Percentiles rank a stretch among this genome's conserved stretches.
phyloP scores from a whole-genome alignment of 2,888 invertebrate species.

The Campopleginae sp. region DNA sequence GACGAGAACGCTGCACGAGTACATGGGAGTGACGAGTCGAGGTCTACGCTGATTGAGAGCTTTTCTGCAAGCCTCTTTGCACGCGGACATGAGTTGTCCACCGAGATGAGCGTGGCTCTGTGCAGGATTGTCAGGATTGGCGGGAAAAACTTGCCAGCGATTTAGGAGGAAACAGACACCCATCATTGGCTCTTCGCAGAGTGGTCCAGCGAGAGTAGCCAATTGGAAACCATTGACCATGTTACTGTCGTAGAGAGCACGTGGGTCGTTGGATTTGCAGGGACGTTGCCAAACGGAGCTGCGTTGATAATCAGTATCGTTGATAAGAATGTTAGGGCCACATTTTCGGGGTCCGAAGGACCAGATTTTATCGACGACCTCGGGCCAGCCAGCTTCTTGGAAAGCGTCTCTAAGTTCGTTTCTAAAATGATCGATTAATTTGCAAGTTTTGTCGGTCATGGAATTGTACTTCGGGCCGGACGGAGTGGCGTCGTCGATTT shows the following conservation, averaged over 20 bases:
- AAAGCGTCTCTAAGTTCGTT: slow-evolving; percentile 87
- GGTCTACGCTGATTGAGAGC: slow-evolving; percentile 96
- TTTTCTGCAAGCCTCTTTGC: slow-evolving; percentile 94
- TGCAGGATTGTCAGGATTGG: slow-evolving; percentile 76
- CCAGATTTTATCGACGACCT: slow-evolving; percentile 91
- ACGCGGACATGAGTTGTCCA: slow-evolving; percentile 96
- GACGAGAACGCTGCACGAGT: slow-evolving; percentile 92
- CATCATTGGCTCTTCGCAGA: slow-evolving; percentile 98
- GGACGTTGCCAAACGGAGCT: slow-evolving; percentile 85
- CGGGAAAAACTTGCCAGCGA: slow-evolving; percentile 88
- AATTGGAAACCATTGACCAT: slow-evolving; percentile 95
- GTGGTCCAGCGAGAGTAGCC: slow-evolving; percentile 94
- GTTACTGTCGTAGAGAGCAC: slow-evolving; percentile 87
- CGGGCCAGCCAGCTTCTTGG: slow-evolving; percentile 85
- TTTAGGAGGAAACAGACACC: slow-evolving; percentile 96
- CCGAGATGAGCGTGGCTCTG: slow-evolving; percentile 85
- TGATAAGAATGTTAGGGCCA: slow-evolving; percentile 95
- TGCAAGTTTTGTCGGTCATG: slow-evolving; percentile 77
- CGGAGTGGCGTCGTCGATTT: slow-evolving; percentile 55
- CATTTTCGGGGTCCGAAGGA: slow-evolving; percentile 95
- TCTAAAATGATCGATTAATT: slow-evolving; percentile 83
- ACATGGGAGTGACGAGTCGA: slow-evolving; percentile 98
- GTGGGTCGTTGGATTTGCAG: slow-evolving; percentile 74
- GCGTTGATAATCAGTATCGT: slow-evolving; percentile 90
- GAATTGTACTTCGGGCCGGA: slow-evolving; percentile 68